Base-by-base conservation (phyloP, 2,797 vertebrate genomes). In the Falco cherrug region DNA sequence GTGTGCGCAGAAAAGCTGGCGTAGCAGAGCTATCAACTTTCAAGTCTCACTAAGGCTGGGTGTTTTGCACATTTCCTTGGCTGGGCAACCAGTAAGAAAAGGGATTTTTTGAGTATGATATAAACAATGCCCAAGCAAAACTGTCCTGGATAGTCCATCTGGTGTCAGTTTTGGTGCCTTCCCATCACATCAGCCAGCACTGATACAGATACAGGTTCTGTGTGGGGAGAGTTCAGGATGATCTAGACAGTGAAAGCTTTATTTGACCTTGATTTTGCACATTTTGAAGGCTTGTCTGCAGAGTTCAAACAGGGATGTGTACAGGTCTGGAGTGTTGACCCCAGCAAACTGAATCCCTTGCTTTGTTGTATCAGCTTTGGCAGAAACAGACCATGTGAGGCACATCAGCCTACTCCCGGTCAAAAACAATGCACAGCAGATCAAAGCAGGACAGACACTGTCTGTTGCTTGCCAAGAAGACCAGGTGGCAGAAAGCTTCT, bases 401-500 rank as follows among this genome's bases (percentile, higher is more conserved):
- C 70, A 76, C 1, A 1, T 79, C 50, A 78, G 77, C 67, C 78
- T 79, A 65, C 65, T 91, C 85, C 71, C 13, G 10, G 76, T 94
- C 89, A 87, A 90, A 77, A 60, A 3, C 20, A 0, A 0, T n/a
- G 68, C 2, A 3, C 79, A 31, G 45, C 68, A 91, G 87, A 96
- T 97, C 89, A 93, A 95, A 95, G 96, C 6, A 0, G 73, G 87
- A 94, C 63, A 87, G 70, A 89, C 28, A 14, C n/a, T 48, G 75
- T 51, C 60, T 74, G 25, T 41, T 74, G 56, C 82, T 89, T 94
- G 94, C 94, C 95, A 96, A 94, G 89, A 96, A 80, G 69, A 15
- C 93, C 93, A 96, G 96, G 95, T 97, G 94, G 93, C 91, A 97
- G 90, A 96, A 93, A 93, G 82, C 76, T 95, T 90, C 87, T 95